A percentile compares a stretch with the other conserved stretches of the same genome.
These are phyloP conservation scores for Drosophila atroscutellata DNA, from an alignment of 2,888 invertebrate species.

Conservation along the genomic window DNA sequence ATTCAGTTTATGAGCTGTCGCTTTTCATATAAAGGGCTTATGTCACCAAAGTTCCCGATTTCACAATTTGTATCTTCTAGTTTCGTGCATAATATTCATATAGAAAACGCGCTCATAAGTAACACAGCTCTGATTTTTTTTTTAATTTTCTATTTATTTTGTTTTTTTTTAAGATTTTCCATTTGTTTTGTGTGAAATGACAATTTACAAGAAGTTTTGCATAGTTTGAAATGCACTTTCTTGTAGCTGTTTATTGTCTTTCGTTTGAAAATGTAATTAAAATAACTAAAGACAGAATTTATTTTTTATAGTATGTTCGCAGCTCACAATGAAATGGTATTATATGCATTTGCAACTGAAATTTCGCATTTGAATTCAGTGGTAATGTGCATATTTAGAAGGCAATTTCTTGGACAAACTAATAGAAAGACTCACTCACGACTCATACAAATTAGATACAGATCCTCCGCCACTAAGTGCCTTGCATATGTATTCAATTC, in stretches of 20 bases:
- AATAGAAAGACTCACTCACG: slow-evolving; percentile 25
- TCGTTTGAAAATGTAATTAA: slow-evolving; percentile 40
- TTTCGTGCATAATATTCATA: slow-evolving; percentile 51
- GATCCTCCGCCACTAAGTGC: slow-evolving; percentile 16
- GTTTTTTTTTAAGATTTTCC: not conserved
- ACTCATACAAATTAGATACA: slow-evolving; percentile 10
- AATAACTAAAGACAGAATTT: slow-evolving; percentile 19
- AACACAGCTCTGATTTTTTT: slow-evolving; percentile 71
- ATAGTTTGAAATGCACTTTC: slow-evolving; percentile 20
- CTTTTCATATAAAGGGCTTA: slow-evolving; percentile 49
- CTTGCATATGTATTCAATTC: slow-evolving; percentile 3
- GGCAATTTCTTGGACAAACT: slow-evolving; percentile 70
- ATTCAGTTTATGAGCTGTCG: slow-evolving; percentile 44
- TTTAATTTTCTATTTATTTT: slow-evolving; percentile 13
- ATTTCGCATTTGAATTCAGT: slow-evolving; percentile 21
- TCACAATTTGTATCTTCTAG: slow-evolving; percentile 13
- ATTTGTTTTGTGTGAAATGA: slow-evolving; percentile 55
- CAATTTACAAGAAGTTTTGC: slow-evolving; percentile 55
- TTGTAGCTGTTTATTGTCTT: slow-evolving; percentile 65
- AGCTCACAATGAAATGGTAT: slow-evolving; percentile 11
- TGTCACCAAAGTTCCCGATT: slow-evolving; percentile 27
- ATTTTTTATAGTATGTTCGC: not conserved
- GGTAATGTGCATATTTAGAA: slow-evolving; percentile 57
- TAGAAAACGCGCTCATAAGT: slow-evolving; percentile 63
- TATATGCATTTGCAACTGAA: slow-evolving; percentile 22